A percentile compares a stretch with the other conserved stretches of the same genome.
Conservation (phyloP, 2,797 vertebrate species). For the Enteromius afrohamiltoni region DNA sequence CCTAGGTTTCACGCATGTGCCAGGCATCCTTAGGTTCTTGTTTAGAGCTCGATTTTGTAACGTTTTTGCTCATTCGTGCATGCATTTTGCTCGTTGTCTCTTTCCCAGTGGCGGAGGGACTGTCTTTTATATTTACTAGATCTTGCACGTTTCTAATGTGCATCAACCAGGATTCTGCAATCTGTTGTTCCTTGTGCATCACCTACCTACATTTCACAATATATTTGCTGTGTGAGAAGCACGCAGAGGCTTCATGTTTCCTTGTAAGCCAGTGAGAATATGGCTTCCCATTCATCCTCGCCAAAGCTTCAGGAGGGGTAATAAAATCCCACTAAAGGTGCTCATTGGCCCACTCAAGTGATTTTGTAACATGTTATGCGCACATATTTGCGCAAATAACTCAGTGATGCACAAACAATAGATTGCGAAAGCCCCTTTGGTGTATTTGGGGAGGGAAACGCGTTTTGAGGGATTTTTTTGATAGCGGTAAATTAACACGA, state of each 20-base stretch:
- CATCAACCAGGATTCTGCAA: constrained; percentile 41
- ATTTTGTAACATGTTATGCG: constrained; percentile 44
- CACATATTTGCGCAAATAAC: constrained; percentile 7
- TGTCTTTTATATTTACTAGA: constrained; percentile 15
- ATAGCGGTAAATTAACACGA: constrained; percentile 73
- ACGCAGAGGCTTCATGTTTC: constrained; percentile 26
- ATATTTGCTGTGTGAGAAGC: background rate
- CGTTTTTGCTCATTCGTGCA: constrained; percentile 47
- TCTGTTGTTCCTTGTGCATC: background rate
- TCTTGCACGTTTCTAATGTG: constrained; percentile 60
- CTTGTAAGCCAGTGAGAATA: constrained; percentile 67
- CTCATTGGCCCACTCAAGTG: constrained; percentile 68
- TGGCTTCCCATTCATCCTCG: constrained; percentile 82
- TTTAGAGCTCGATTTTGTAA: constrained; percentile 70
- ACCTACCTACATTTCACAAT: background rate
- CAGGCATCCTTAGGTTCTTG: constrained; percentile 64
- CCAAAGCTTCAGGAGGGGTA: constrained; percentile 65
- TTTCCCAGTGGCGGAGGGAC: constrained; percentile 12
- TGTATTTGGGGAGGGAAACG: constrained; percentile 29
- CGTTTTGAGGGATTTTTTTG: constrained; percentile 58
- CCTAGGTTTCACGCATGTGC: constrained; percentile 66
- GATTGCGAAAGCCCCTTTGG: constrained; percentile 19
- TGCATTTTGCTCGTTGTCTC: constrained; percentile 41
- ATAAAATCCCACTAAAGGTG: constrained; percentile 62
- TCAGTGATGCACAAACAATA: constrained; percentile 36